phyloP scores from a whole-genome alignment of 1,140 invertebrate genomes.

The Macrocentrus cingulum region DNA sequence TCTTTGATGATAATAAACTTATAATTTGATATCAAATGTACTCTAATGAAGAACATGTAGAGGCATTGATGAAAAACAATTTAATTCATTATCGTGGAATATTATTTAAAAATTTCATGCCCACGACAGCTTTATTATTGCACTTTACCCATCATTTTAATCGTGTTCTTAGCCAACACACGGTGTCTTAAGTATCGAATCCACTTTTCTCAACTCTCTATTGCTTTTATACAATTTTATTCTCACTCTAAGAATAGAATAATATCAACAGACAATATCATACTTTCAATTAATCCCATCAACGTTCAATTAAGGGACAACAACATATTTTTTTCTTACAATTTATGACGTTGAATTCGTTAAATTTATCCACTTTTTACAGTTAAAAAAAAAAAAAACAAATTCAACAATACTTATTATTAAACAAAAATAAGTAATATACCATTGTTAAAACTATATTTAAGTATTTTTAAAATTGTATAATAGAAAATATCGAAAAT shows the following conservation, averaged over 20 bases:
- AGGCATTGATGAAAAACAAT: slow-evolving; percentile 5
- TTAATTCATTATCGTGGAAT: background rate
- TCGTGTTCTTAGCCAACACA: background rate
- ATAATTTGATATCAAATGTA: background rate
- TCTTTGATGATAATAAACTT: slow-evolving; percentile 18
- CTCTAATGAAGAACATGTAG: background rate
- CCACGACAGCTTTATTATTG: slow-evolving; percentile 8
- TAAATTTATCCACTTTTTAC: too few relatives aligned
- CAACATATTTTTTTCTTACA: too few relatives aligned
- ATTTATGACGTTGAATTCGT: too few relatives aligned
- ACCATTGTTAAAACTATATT: too few relatives aligned
- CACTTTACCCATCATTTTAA: slow-evolving; percentile 1
- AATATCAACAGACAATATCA: too few relatives aligned
- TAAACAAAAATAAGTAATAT: too few relatives aligned
- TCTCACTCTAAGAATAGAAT: slow-evolving; percentile 3
- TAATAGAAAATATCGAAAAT: too few relatives aligned
- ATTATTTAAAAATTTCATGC: slow-evolving; percentile 13
- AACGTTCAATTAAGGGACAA: too few relatives aligned
- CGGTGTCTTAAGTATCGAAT: slow-evolving; percentile 20
- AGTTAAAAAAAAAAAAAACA: too few relatives aligned
- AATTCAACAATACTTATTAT: too few relatives aligned
- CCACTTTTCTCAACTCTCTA: slow-evolving; percentile 23
- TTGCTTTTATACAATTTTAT: slow-evolving; percentile 3
- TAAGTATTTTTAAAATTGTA: too few relatives aligned
- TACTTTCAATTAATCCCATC: too few relatives aligned